Evolutionary conservation across 2,113 vertebrate genomes (phyloP).

Genomic region (Sphyrna mokarran): DNA sequence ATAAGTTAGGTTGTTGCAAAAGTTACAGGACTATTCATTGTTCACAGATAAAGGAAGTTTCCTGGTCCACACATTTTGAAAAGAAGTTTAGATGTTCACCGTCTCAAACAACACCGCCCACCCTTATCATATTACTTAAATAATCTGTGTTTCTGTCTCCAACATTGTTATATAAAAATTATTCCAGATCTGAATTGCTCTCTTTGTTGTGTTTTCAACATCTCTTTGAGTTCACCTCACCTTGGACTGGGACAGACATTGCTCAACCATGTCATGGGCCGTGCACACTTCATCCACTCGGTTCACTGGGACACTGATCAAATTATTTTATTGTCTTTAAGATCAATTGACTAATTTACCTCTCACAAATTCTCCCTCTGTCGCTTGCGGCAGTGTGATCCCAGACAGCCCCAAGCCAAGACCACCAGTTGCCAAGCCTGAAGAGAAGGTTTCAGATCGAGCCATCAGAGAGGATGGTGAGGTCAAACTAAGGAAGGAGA

Average conservation of each 20-base stretch:
- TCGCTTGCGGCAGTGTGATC: constrained; percentile 40
- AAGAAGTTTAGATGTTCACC: not conserved
- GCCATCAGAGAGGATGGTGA: constrained; percentile 63
- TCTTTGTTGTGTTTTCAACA: not conserved
- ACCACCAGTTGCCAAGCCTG: constrained; percentile 50
- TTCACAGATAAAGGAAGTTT: not conserved
- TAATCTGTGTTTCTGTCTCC: not conserved
- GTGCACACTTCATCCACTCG: too few relatives aligned
- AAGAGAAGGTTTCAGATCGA: constrained; percentile 62
- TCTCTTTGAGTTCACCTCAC: not conserved
- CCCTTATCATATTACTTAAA: not conserved
- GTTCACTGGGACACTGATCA: not conserved
- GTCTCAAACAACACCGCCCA: not conserved
- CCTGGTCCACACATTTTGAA: not conserved
- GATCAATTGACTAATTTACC: not conserved
- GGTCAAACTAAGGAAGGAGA: constrained; percentile 81
- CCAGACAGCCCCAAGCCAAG: constrained; percentile 46
- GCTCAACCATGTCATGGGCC: not conserved
- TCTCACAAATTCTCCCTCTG: not conserved
- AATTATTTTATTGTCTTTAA: not conserved
- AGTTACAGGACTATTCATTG: not conserved
- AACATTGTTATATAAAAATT: not conserved
- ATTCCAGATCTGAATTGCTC: not conserved
- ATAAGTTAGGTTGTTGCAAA: not conserved
- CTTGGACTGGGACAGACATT: not conserved